Percentiles rank a stretch among this genome's conserved stretches.
Conservation (phyloP, 2,888 invertebrate species). For the Cremastobaeus sp. region DNA sequence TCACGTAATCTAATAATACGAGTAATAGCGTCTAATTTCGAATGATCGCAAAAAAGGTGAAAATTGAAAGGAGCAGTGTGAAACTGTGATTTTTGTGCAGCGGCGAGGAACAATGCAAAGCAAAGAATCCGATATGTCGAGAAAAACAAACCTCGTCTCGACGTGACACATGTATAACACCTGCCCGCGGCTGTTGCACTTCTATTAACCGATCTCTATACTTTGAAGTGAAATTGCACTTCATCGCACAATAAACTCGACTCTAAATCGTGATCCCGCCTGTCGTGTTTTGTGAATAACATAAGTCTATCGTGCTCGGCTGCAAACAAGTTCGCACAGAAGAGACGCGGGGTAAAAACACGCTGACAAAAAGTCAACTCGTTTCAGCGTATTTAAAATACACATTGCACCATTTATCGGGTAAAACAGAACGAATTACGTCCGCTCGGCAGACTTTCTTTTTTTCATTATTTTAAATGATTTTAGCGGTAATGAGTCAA, state of each 20-base stretch:
- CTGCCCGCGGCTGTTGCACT: slow-evolving; percentile 26
- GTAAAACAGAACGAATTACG: slow-evolving; percentile 19
- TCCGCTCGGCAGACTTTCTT: slow-evolving; percentile 23
- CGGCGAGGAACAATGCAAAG: too few species aligned
- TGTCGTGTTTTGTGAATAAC: too few species aligned
- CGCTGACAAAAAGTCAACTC: too few species aligned
- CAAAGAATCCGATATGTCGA: slow-evolving; percentile 24
- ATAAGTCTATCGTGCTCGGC: too few species aligned
- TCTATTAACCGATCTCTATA: slow-evolving; percentile 21
- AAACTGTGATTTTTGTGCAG: too few species aligned
- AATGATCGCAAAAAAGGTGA: slow-evolving; percentile 26
- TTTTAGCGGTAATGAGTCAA: slow-evolving; percentile 43
- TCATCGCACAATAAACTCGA: neutral
- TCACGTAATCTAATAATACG: too few species aligned
- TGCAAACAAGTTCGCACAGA: too few species aligned
- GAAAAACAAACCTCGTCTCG: slow-evolving; percentile 43
- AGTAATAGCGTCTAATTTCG: slow-evolving; percentile 24
- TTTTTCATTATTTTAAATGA: slow-evolving; percentile 44
- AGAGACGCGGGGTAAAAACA: too few species aligned
- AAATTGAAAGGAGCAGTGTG: slow-evolving; percentile 25
- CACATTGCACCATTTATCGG: slow-evolving; percentile 6
- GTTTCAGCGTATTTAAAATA: slow-evolving; percentile 2
- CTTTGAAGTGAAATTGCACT: slow-evolving; percentile 19
- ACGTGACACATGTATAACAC: slow-evolving; percentile 42
- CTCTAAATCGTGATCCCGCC: too few species aligned